Base-by-base conservation (phyloP, 2,113 vertebrate genomes). In the Upupa epops region DNA sequence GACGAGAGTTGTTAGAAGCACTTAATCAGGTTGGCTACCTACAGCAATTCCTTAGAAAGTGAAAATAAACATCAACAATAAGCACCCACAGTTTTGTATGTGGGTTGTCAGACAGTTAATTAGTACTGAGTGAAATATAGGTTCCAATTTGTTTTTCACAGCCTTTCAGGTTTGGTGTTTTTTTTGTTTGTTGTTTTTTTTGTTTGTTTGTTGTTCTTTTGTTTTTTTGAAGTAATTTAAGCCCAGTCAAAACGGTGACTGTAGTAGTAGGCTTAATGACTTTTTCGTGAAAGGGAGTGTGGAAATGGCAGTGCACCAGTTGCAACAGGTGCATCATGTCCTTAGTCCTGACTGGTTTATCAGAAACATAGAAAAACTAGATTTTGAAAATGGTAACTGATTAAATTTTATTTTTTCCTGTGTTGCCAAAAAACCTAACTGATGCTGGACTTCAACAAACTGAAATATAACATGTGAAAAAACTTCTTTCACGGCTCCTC, bases 61-160 rank as follows among this genome's bases (percentile, higher is more conserved):
- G 59, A 75, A 87, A 96, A 92, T 73, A 84, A 95, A 86, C 76
- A 86, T 74, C 82, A 83, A 48, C 78, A 92, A 56, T 68, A 64
- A 86, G 64, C 75, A 52, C 75, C 49, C 46, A 68, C 48, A 61
- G 52, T 94, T 94, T 88, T 91, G 15, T 73, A 69, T 1, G 13
- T 86, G 82, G 83, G 76, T 49, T 88, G 85, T 74, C 85, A 93
- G 88, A 90, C 82, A 88, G 85, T 84, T 95, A 90, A 94, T 95
- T 92, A 85, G 86, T 73, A 32, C 42, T 63, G 63, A 76, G 89
- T 86, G 88, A 90, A 88, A 76, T 54, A 73, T 37, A n/a, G 56
- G 49, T 75, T 90, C 70, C 63, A 69, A 20, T 82, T 70, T 90
- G 51, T 25, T 48, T 93, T 84, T 90, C 82, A 32, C 26, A 65